A percentile compares a stretch with the other conserved stretches of the same genome.
Evolutionary conservation across 2,113 vertebrate species (phyloP).

Genomic region (Recurvirostra avosetta): DNA sequence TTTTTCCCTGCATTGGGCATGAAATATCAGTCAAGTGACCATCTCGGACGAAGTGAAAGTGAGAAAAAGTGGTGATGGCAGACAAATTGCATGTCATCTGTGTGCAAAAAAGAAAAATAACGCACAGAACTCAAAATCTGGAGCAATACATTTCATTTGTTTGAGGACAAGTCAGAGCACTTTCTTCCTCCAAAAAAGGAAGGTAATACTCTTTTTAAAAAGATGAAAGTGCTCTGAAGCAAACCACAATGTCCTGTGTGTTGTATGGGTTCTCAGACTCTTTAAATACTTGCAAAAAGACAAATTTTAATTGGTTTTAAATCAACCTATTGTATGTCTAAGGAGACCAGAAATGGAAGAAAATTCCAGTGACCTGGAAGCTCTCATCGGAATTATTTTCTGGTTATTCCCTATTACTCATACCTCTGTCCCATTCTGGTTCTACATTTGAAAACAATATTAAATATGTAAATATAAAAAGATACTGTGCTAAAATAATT

Average conservation of each 20-base stretch:
- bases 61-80: neutral
- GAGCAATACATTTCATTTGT: neutral
- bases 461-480: neutral
- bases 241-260: neutral
- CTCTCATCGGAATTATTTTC: neutral
- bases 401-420: neutral
- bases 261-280: neutral
- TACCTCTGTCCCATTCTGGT: neutral
- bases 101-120: neutral
- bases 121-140: neutral
- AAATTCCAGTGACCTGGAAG: neutral
- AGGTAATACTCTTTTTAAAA: neutral
- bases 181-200: neutral
- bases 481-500: neutral
- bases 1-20: neutral
- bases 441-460: neutral
- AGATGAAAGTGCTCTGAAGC: neutral
- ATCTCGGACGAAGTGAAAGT: neutral
- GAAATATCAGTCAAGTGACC: neutral
- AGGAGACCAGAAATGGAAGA: neutral
- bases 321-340: neutral
- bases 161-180: neutral
- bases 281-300: neutral
- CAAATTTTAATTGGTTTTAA: neutral
- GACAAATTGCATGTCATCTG: neutral